Evolutionary conservation across 2,113 vertebrate species (phyloP).

Genomic region (Gila orcuttii): DNA sequence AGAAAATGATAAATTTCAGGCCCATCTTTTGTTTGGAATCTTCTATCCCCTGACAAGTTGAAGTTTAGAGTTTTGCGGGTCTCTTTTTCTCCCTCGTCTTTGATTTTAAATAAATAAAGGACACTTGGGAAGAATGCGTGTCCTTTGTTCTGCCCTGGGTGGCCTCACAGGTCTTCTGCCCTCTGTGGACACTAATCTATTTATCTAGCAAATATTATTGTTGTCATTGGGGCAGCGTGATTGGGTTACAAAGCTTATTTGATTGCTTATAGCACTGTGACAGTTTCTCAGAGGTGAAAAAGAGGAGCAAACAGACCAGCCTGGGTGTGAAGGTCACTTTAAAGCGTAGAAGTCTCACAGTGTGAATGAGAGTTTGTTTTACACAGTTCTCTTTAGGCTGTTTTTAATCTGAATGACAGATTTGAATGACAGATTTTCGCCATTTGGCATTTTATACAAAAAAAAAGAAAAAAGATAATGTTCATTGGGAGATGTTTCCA

Average conservation of each 20-base stretch:
- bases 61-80: constrained; percentile 67
- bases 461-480: not conserved
- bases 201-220: constrained; percentile 68
- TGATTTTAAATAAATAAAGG: constrained; percentile 67
- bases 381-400: not conserved
- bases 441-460: not conserved
- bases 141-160: constrained; percentile 68
- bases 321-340: constrained; percentile 34
- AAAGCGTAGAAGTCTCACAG: constrained; percentile 24
- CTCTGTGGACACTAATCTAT: constrained; percentile 65
- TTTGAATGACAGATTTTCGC: no score
- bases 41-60: constrained; percentile 7
- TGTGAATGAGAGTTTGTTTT: constrained; percentile 11
- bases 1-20: not conserved
- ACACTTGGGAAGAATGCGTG: constrained; percentile 60
- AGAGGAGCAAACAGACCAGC: constrained; percentile 5
- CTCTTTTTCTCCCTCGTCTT: constrained; percentile 58
- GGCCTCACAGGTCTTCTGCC: constrained; percentile 66
- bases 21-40: constrained; percentile 2
- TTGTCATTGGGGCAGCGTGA: constrained; percentile 67
- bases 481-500: not conserved
- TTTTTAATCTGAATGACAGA: not conserved
- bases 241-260: constrained; percentile 70
- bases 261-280: constrained; percentile 65
- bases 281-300: constrained; percentile 52